These are phyloP conservation scores for Malthinus flaveolus DNA, from an alignment of 2,888 invertebrate species.

Conservation along the genomic window DNA sequence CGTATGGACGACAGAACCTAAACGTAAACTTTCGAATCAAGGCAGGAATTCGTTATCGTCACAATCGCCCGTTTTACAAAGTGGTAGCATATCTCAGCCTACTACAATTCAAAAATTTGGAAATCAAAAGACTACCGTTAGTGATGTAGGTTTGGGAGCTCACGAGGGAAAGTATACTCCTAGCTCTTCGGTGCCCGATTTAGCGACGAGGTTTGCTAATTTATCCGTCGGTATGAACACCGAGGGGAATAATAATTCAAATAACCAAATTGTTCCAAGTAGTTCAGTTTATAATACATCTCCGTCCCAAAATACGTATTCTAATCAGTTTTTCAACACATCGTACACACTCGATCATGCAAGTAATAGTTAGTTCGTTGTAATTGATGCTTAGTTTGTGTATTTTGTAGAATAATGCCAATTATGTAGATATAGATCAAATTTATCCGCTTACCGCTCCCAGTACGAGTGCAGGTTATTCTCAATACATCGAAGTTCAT, in stretches of 20 bases:
- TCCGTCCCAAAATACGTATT: slow-evolving; percentile 58
- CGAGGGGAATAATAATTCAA: slow-evolving; percentile 30
- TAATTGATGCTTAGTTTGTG: slow-evolving; percentile 8
- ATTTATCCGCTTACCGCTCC: slow-evolving; percentile 57
- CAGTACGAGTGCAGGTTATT: slow-evolving; percentile 34
- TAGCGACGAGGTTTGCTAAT: slow-evolving; percentile 68
- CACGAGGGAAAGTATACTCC: slow-evolving; percentile 84
- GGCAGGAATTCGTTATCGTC: slow-evolving; percentile 45
- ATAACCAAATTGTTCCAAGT: slow-evolving; percentile 26
- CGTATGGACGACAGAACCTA: slow-evolving; percentile 83
- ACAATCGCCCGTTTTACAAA: slow-evolving; percentile 10
- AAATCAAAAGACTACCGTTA: slow-evolving; percentile 68
- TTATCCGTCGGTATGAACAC: slow-evolving; percentile 60
- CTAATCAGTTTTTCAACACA: slow-evolving; percentile 61
- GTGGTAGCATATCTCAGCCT: slow-evolving; percentile 32
- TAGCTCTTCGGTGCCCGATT: slow-evolving; percentile 65
- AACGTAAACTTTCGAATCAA: slow-evolving; percentile 59
- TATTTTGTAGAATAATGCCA: slow-evolving; percentile 44
- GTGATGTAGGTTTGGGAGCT: slow-evolving; percentile 70
- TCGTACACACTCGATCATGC: slow-evolving; percentile 58
- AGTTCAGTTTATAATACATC: slow-evolving; percentile 51
- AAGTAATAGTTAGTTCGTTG: neutral
- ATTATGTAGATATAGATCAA: slow-evolving; percentile 63
- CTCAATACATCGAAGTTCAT: slow-evolving; percentile 46
- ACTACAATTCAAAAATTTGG: slow-evolving; percentile 70